Evolutionary conservation across 2,113 vertebrate species (phyloP).

Genomic region (Petaurus breviceps): DNA sequence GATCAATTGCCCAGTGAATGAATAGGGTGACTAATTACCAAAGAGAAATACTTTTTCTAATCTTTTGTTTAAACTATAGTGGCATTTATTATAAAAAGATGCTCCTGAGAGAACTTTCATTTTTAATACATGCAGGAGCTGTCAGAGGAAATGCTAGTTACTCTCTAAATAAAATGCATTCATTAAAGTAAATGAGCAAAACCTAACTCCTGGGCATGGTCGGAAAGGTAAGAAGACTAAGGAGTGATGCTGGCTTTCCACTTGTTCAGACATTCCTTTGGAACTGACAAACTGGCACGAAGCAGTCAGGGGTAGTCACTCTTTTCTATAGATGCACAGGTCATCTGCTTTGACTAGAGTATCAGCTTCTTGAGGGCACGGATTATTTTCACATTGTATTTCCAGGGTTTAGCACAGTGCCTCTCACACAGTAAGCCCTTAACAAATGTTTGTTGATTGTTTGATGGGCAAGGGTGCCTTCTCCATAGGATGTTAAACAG

Average conservation of each 20-base stretch:
- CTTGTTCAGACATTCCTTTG: constrained; percentile 11
- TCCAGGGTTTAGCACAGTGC: background rate
- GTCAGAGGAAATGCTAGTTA: constrained; percentile 58
- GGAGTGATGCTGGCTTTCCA: background rate
- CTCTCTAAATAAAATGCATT: constrained; percentile 57
- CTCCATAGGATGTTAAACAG: background rate
- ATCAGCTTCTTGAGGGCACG: background rate
- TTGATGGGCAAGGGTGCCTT: background rate
- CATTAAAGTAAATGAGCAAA: constrained; percentile 28
- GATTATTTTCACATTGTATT: background rate
- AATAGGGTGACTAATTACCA: constrained; percentile 57
- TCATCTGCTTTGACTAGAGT: background rate
- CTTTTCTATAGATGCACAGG: background rate
- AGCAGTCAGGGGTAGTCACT: background rate
- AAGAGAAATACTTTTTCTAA: constrained; percentile 69
- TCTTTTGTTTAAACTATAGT: constrained; percentile 71
- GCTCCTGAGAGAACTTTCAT: constrained; percentile 68
- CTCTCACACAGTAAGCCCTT: background rate
- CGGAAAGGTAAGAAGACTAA: constrained; percentile 21
- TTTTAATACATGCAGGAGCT: constrained; percentile 68
- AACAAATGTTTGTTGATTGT: background rate
- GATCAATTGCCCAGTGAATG: background rate
- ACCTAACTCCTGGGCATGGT: constrained; percentile 28
- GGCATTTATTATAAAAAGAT: constrained; percentile 66
- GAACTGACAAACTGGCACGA: constrained; percentile 30